Conservation (phyloP, 35 echinoderm and acorn worm species). For the Chiridota heheva region DNA sequence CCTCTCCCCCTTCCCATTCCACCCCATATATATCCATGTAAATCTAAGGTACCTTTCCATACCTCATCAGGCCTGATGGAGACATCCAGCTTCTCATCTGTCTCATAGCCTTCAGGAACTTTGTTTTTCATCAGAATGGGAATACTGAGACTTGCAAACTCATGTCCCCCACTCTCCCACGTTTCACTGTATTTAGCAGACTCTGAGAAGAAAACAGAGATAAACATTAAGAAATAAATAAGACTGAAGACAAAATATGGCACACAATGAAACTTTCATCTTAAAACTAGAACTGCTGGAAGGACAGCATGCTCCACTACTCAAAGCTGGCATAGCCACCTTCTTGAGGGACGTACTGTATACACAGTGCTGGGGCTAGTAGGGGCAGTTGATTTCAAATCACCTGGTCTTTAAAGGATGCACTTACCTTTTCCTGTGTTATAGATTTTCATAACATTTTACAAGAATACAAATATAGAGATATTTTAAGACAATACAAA, state of each 20-base stretch:
- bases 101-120: constrained; percentile 91
- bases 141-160: constrained; percentile 69
- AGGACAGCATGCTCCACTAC: too few species aligned
- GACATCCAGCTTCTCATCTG: constrained; percentile 86
- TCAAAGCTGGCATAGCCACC: too few species aligned
- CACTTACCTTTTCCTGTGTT: too few species aligned
- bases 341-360: not conserved
- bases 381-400: too few species aligned
- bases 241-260: not conserved
- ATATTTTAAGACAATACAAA: not conserved
- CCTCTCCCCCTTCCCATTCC: not conserved
- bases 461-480: not conserved
- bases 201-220: constrained; percentile 39
- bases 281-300: too few species aligned
- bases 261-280: not conserved
- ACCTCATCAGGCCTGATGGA: constrained; percentile 92
- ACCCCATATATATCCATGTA: too few species aligned
- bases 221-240: not conserved
- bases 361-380: not conserved
- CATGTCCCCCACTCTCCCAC: constrained; percentile 66
- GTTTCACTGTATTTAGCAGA: constrained; percentile 64
- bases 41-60: not conserved
- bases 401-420: too few species aligned
- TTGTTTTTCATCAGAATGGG: constrained; percentile 91
- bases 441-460: too few species aligned